Conservation (phyloP, 2,113 vertebrate genomes). For the Chamaetylas fuelleborni region DNA sequence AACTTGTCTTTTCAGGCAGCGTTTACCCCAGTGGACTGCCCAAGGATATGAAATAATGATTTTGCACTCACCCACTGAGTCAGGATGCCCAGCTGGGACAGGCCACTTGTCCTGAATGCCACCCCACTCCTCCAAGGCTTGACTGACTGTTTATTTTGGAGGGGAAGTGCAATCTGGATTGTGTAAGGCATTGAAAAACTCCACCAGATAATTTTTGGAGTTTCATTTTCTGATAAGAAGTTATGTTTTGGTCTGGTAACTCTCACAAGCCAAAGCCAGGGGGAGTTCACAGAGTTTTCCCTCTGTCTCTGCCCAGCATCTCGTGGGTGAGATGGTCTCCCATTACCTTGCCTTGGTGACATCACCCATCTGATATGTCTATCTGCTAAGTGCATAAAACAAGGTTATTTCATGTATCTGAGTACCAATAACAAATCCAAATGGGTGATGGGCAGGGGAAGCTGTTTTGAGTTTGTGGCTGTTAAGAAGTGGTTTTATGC, state of each 20-base stretch:
- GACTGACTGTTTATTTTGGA: not conserved
- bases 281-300: accelerated
- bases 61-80: accelerated
- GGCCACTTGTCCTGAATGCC: not conserved
- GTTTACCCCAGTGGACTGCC: not conserved
- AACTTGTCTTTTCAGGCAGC: not conserved
- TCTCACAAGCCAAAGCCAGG: not conserved
- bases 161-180: not conserved
- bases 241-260: not conserved
- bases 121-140: not conserved
- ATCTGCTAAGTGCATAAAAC: not conserved
- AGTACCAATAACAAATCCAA: not conserved
- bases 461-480: not conserved
- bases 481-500: not conserved
- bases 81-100: not conserved
- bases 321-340: not conserved
- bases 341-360: not conserved
- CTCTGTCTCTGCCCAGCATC: not conserved
- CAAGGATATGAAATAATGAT: not conserved
- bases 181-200: not conserved
- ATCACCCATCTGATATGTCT: not conserved
- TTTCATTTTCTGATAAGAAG: not conserved
- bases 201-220: not conserved
- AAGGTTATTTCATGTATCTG: not conserved
- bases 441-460: accelerated